phyloP scores from a whole-genome alignment of 2,113 vertebrate species.

The Tenrec ecaudatus region DNA sequence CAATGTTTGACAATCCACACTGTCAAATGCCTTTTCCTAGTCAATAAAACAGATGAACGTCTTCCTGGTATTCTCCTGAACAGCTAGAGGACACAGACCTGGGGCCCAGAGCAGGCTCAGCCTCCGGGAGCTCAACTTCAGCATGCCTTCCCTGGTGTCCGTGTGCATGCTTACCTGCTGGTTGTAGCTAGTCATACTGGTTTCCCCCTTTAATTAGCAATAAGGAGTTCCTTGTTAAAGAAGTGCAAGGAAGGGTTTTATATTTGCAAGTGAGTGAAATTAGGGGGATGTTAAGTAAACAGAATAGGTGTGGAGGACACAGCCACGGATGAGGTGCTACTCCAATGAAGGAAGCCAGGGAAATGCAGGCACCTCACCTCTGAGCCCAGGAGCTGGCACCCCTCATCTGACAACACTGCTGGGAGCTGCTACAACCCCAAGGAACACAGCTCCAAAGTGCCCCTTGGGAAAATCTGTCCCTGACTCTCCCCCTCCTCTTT shows the following conservation, averaged over 20 bases:
- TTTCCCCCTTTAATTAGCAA: neutral
- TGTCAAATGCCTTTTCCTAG: neutral
- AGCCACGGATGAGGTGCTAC: neutral
- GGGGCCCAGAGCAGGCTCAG: fast-evolving
- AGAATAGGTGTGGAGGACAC: constrained; percentile 7
- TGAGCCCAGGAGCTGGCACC: neutral
- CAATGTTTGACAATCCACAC: neutral
- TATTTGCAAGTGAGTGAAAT: constrained; percentile 59
- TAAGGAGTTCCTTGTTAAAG: constrained; percentile 9
- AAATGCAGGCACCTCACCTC: neutral
- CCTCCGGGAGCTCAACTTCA: too few relatives aligned
- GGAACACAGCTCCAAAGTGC: fast-evolving
- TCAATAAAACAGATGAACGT: neutral
- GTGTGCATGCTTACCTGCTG: neutral
- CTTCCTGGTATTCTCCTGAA: neutral
- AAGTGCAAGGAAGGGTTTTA: constrained; percentile 46
- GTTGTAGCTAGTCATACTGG: neutral
- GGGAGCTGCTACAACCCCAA: neutral
- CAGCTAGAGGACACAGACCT: neutral
- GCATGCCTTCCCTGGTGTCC: too few relatives aligned
- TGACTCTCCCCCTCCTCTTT: neutral
- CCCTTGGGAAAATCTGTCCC: neutral
- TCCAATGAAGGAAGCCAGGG: neutral
- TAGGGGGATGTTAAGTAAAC: constrained; percentile 32
- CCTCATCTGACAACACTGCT: fast-evolving